Percentiles rank a stretch among this genome's conserved stretches.
Conservation (phyloP, 2,113 vertebrate genomes). For the Sminthopsis crassicaudata region DNA sequence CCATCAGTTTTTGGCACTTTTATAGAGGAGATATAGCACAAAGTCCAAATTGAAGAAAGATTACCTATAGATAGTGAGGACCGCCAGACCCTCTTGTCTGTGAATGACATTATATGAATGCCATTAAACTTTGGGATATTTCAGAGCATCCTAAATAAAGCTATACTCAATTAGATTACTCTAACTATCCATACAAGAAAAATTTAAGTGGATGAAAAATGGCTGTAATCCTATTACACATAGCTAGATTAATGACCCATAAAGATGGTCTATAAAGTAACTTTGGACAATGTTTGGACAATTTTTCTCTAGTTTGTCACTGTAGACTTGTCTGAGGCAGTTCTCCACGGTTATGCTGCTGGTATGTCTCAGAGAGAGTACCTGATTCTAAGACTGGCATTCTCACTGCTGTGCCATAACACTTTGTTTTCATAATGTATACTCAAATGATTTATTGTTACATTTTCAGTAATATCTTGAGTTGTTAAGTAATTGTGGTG, state of each 20-base stretch:
- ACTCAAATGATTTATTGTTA: background rate
- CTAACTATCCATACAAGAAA: background rate
- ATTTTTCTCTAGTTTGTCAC: background rate
- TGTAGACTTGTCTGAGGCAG: background rate
- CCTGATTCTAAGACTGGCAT: background rate
- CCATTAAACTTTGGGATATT: background rate
- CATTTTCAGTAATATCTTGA: background rate
- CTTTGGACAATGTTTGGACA: background rate
- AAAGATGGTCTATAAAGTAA: background rate
- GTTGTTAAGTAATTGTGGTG: background rate
- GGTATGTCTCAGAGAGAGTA: background rate
- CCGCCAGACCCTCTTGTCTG: background rate
- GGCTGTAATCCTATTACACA: background rate
- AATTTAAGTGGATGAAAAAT: background rate
- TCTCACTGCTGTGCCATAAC: background rate
- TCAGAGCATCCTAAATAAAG: background rate
- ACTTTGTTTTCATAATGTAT: background rate
- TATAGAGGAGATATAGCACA: background rate
- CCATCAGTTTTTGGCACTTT: background rate
- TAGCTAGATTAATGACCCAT: background rate
- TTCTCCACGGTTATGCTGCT: background rate
- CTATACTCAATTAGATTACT: background rate
- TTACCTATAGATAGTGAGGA: background rate
- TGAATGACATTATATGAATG: background rate
- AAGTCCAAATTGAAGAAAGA: background rate